A percentile compares a stretch with the other conserved stretches of the same genome.
Evolutionary conservation across 2,113 vertebrate species (phyloP).

Genomic region (Scomber scombrus): DNA sequence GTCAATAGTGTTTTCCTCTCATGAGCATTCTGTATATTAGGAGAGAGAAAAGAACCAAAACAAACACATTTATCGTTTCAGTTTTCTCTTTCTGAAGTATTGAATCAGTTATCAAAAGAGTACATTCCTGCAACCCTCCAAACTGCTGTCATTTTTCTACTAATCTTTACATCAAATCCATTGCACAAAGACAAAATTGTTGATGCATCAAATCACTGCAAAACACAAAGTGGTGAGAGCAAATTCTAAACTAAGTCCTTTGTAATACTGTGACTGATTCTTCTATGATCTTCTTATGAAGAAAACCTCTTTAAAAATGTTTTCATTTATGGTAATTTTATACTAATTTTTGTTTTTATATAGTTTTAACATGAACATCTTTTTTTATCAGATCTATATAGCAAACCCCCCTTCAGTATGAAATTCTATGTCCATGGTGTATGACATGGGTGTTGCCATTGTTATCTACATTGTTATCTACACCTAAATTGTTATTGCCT

Average conservation of each 20-base stretch:
- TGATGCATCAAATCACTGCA: neutral
- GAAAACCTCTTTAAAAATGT: conserved; percentile 32
- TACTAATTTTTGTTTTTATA: neutral
- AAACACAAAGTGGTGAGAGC: neutral
- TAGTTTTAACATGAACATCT: neutral
- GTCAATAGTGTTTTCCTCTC: no score
- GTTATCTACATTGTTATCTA: no score
- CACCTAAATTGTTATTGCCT: no score
- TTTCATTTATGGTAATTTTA: neutral
- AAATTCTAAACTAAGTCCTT: conserved; percentile 26
- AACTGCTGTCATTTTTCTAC: neutral
- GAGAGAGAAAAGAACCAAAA: neutral
- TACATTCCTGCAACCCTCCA: neutral
- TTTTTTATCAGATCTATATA: neutral
- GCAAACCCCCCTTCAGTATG: neutral
- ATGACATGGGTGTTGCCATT: no score
- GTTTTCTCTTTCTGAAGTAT: neutral
- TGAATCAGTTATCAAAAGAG: neutral
- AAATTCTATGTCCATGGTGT: no score
- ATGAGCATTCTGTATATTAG: neutral
- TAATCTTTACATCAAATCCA: neutral
- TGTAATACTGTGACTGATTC: conserved; percentile 57
- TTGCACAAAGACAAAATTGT: neutral
- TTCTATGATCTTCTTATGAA: conserved; percentile 39
- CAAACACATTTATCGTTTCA: neutral